phyloP scores from a whole-genome alignment of 2,113 vertebrate genomes.

The Rhynchopsitta pachyrhyncha region DNA sequence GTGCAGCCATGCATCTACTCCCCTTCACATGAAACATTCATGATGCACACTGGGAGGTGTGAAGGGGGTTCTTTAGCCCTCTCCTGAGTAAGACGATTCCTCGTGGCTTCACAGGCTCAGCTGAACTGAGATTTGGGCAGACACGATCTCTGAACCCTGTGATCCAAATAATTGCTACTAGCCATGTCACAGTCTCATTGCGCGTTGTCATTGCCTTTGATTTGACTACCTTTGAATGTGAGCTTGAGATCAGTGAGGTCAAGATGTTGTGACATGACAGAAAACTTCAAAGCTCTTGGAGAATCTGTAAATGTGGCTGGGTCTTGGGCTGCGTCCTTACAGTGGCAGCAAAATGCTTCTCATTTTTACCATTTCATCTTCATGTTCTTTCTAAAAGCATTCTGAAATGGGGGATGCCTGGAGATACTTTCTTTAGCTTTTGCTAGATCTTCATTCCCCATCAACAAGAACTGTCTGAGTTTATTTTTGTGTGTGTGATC shows the following conservation, averaged over 20 bases:
- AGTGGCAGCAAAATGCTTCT: neutral
- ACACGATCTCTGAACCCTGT: neutral
- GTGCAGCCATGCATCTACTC: neutral
- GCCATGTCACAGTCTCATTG: neutral
- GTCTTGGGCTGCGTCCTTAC: neutral
- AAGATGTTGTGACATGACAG: neutral
- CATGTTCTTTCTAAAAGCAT: neutral
- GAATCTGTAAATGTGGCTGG: neutral
- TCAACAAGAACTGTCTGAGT: neutral
- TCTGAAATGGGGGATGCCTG: neutral
- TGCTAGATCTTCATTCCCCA: neutral
- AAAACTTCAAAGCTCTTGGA: neutral
- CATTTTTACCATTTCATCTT: neutral
- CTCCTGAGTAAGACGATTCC: neutral
- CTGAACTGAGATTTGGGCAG: neutral
- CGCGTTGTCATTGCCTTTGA: neutral
- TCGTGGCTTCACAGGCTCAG: fast-evolving
- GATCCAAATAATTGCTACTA: neutral
- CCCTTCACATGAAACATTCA: neutral
- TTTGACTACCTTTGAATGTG: neutral
- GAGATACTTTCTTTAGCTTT: neutral
- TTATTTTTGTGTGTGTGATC: slow-evolving; percentile 5
- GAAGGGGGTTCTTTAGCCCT: neutral
- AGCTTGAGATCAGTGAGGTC: neutral
- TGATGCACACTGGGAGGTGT: fast-evolving